Percentiles rank a stretch among this genome's conserved stretches.
Evolutionary conservation across 2,113 vertebrate species (phyloP).

Genomic region (Apteryx owenii): DNA sequence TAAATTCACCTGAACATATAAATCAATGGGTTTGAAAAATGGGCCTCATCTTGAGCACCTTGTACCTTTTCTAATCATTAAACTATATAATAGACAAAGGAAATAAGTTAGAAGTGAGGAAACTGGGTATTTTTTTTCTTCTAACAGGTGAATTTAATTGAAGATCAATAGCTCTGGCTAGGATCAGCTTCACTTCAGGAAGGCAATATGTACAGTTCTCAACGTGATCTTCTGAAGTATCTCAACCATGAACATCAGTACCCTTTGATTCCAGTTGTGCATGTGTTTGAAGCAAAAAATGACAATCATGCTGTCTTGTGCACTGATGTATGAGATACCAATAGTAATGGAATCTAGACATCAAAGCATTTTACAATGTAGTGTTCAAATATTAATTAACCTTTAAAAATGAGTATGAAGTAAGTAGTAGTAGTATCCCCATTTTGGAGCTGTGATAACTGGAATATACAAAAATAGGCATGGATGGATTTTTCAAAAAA

Average conservation of each 20-base stretch:
- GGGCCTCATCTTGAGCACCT: neutral
- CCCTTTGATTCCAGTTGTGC: neutral
- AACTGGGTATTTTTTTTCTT: slow-evolving; percentile 1
- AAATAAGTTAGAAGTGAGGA: slow-evolving; percentile 22
- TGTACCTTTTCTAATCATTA: slow-evolving; percentile 1
- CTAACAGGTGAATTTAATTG: slow-evolving; percentile 18
- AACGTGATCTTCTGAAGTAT: neutral
- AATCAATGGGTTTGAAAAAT: slow-evolving; percentile 11
- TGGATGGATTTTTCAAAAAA: neutral
- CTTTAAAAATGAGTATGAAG: slow-evolving; percentile 25
- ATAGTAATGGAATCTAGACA: slow-evolving; percentile 36
- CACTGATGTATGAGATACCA: slow-evolving; percentile 47
- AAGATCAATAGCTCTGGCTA: slow-evolving; percentile 32
- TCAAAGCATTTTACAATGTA: neutral
- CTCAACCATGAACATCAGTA: slow-evolving; percentile 34
- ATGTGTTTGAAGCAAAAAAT: neutral
- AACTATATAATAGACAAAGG: neutral
- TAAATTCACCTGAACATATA: neutral
- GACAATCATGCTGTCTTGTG: slow-evolving; percentile 24
- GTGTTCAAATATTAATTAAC: slow-evolving; percentile 51
- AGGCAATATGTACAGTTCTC: neutral
- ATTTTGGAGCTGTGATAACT: neutral
- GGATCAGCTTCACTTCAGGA: neutral
- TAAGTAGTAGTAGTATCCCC: neutral
- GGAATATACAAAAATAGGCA: neutral